phyloP scores from a whole-genome alignment of 2,113 vertebrate species.

The Dasyprocta punctata region DNA sequence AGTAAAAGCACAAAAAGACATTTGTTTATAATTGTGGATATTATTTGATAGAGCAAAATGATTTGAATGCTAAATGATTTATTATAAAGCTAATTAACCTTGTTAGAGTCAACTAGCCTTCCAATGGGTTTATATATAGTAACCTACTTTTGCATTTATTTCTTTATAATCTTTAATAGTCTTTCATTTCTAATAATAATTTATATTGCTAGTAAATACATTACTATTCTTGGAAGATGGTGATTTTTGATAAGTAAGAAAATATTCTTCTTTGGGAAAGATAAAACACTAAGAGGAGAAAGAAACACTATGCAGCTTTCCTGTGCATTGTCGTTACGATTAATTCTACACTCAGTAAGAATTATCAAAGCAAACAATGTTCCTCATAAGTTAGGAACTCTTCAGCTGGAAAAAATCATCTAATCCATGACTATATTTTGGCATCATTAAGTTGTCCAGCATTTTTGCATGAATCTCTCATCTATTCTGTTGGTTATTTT shows the following conservation, averaged over 20 bases:
- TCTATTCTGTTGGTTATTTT: background rate
- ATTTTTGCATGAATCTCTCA: background rate
- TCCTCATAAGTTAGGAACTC: background rate
- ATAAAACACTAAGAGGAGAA: background rate
- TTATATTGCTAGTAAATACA: conserved; percentile 53
- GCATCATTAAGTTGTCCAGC: background rate
- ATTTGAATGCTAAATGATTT: background rate
- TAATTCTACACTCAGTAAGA: background rate
- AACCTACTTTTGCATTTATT: background rate
- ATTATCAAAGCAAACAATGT: background rate
- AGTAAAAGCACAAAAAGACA: background rate
- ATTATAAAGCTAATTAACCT: background rate
- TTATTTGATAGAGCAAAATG: conserved; percentile 5
- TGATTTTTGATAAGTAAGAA: conserved; percentile 4
- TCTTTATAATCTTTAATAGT: conserved; percentile 10
- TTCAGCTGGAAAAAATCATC: background rate
- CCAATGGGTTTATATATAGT: background rate
- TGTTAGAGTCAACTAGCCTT: background rate
- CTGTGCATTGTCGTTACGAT: background rate
- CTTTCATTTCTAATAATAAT: conserved; percentile 74
- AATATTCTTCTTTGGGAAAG: background rate
- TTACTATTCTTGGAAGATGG: conserved; percentile 56
- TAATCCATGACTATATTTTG: background rate
- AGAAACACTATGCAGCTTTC: background rate
- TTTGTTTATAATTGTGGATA: background rate